Evolutionary conservation across 2,113 vertebrate genomes (phyloP), one percentile per base, ranked within the genome.

Genomic region (Sinocyclocheilus rhinocerous): DNA sequence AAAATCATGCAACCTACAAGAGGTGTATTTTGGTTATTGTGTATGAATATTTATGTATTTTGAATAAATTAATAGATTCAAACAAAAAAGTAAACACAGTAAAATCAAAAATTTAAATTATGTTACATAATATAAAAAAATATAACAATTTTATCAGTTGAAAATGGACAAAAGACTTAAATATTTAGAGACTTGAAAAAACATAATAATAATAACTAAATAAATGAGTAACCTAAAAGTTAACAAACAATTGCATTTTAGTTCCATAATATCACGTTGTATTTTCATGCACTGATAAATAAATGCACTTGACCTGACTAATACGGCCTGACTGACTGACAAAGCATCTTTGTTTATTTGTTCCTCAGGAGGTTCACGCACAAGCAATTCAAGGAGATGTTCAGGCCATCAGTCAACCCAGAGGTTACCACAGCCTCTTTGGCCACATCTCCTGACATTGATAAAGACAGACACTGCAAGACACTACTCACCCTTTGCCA

Each of bases 371-470:
- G 26, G 26, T 55, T 72, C 92, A 93, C 89, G 81, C 89, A 90
- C 88, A 89, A 75, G 90, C 90, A 76, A 85, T 76, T 59, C 81
- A 50, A 67, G n/a, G 57, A 59, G 84, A 91, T 88, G 88, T 87
- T 88, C 85, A 90, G 92, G 85, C 88, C 91, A 92, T 92, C 93
- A 80, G 78, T 93, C 93, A 94, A 77, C 79, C 83, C 84, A 84
- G 81, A 91, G 89, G 91, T 85, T 84, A 1, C 69, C 91, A 80
- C 90, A 85, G 86, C 83, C 92, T 69, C 90, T 83, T 93, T 93
- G 93, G 91, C 92, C 26, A 81, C 89, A 88, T 90, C 89, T 86
- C 90, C 84, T 92, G 91, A 92, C 93, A 93, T 88, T 91, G 90
- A 93, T 92, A 92, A 92, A 91, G 85, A 89, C 90, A 84, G 24